These are phyloP conservation scores for Neoaliturus tenellus DNA, from an alignment of 2,888 invertebrate species.

Conservation along the genomic window DNA sequence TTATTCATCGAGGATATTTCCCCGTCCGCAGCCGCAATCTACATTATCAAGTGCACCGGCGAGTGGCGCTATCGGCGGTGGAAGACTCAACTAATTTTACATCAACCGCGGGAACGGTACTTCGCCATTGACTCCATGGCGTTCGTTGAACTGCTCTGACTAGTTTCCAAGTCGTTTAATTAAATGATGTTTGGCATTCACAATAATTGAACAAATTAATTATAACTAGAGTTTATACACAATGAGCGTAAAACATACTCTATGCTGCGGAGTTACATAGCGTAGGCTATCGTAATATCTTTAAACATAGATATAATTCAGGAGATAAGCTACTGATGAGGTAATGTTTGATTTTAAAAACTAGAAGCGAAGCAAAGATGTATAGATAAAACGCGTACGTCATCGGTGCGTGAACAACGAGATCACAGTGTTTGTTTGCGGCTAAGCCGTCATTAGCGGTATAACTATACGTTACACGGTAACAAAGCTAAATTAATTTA, in stretches of 20 bases:
- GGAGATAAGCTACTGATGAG: not conserved
- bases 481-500: conserved; percentile 22
- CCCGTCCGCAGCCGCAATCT: not conserved
- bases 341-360: not conserved
- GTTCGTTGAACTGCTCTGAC: not conserved
- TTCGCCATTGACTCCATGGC: not conserved
- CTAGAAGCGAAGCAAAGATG: not conserved
- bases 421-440: conserved; percentile 6
- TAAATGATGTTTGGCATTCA: too few relatives aligned
- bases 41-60: not conserved
- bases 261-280: too few relatives aligned
- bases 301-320: too few relatives aligned
- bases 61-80: not conserved
- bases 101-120: not conserved
- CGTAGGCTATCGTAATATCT: too few relatives aligned
- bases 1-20: conserved; percentile 7
- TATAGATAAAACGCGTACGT: not conserved
- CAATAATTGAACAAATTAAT: too few relatives aligned
- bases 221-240: too few relatives aligned
- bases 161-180: too few relatives aligned
- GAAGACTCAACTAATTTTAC: not conserved
- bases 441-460: conserved; percentile 5
- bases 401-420: conserved; percentile 15
- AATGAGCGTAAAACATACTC: too few relatives aligned
- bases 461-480: conserved; percentile 12